Evolutionary conservation across 2,113 vertebrate genomes (phyloP), one percentile per base, ranked within the genome.

Genomic region (Numida meleagris): DNA sequence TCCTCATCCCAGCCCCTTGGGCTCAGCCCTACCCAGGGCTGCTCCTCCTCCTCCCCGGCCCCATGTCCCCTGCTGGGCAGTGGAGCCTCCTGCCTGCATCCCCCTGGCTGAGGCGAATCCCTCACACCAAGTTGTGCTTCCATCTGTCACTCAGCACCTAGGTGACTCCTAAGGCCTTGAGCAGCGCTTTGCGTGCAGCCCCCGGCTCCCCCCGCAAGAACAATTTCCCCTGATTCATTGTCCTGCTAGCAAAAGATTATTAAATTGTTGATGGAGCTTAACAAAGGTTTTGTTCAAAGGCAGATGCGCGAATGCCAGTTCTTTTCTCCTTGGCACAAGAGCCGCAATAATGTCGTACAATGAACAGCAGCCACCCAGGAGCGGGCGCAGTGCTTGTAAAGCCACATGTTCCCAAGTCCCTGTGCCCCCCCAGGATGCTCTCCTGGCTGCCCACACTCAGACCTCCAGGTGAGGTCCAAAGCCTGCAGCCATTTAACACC

Each of bases 311-410:
- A 75, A 34, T 21, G 61, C 86, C 92, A 61, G 80, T 81, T 81
- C 92, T 89, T 91, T 96, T 96, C 92, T 95, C 94, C 94, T 88
- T 94, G 87, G 94, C 91, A 95, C 89, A 95, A 89, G 93, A 85
- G 89, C 86, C 85, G 70, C 89, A 90, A 87, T 87, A 66, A 50
- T 25, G 70, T 17, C 2, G 2, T 65, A 89, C 84, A 94, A 82
- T 95, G 95, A 66, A 67, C 85, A 45, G 84, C 96, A 94, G 89
- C 84, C 84, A 85, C 87, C 71, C 65, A 89, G 84, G 67, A 88
- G 72, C 67, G 82, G 68, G 82, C 74, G 18, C 6, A 50, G 58
- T 4, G 50, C 58, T 84, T 36, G 4, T 45, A 38, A 62, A 82
- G 65, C 36, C 62, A 4, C 1, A 31, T 16, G 7, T 68, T 68